Conservation (phyloP, 2,888 invertebrate genomes). For the Xestia c-nigrum region DNA sequence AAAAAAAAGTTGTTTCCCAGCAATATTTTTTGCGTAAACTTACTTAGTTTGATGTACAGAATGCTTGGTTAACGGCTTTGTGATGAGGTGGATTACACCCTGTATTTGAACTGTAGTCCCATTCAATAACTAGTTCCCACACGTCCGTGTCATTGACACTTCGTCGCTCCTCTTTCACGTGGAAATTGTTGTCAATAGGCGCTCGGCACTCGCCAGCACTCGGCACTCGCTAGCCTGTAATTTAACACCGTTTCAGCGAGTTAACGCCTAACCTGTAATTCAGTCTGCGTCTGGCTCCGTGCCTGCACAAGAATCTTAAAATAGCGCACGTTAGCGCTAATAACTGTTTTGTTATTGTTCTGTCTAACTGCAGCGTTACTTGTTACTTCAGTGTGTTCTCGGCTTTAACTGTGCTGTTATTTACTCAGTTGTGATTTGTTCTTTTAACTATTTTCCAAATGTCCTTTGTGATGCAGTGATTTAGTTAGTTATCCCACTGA, state of each 20-base stretch:
- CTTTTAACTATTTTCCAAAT: neutral
- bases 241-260: constrained; percentile 61
- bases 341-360: constrained; percentile 57
- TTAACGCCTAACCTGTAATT: constrained; percentile 67
- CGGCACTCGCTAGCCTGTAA: constrained; percentile 53
- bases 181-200: constrained; percentile 52
- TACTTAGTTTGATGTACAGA: no score
- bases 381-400: constrained; percentile 18
- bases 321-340: constrained; percentile 51
- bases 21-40: no score
- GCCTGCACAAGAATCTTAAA: constrained; percentile 54
- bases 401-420: constrained; percentile 5
- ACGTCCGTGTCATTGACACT: constrained; percentile 40
- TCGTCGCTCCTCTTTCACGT: constrained; percentile 40
- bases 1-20: no score
- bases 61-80: no score
- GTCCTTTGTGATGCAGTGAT: neutral
- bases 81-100: no score
- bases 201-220: constrained; percentile 34
- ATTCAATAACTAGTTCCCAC: neutral
- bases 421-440: neutral
- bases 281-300: constrained; percentile 51
- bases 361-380: constrained; percentile 23
- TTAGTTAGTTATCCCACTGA: neutral
- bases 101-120: neutral